phyloP scores from a whole-genome alignment of 2,888 invertebrate species.

The Autographa pulchrina region DNA sequence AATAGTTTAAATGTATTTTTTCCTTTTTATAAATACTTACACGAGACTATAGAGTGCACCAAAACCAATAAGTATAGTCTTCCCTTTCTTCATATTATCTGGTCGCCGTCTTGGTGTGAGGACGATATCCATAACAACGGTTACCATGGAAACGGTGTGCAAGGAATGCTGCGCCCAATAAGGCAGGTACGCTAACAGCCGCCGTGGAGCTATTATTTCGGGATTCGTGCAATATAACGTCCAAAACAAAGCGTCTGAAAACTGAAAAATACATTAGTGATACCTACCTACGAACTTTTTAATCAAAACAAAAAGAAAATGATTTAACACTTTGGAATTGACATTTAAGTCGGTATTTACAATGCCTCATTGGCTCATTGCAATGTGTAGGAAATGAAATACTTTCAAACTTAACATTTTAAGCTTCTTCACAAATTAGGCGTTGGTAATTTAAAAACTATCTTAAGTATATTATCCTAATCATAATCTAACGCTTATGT shows the following conservation, averaged over 20 bases:
- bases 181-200: conserved; percentile 66
- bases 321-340: too few relatives aligned
- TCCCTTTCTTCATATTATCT: conserved; percentile 51
- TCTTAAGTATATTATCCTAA: too few relatives aligned
- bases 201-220: conserved; percentile 61
- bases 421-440: too few relatives aligned
- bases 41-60: conserved; percentile 55
- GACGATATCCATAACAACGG: conserved; percentile 64
- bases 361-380: too few relatives aligned
- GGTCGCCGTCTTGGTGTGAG: conserved; percentile 69
- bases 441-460: too few relatives aligned
- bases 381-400: too few relatives aligned
- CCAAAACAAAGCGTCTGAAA: conserved; percentile 69
- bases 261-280: conserved; percentile 67
- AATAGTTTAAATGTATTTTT: too few relatives aligned
- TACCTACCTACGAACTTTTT: too few relatives aligned
- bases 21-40: conserved; percentile 60
- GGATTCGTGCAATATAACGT: conserved; percentile 58
- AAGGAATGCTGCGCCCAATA: conserved; percentile 71
- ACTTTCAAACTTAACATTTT: too few relatives aligned
- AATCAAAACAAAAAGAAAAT: too few relatives aligned
- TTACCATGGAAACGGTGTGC: conserved; percentile 66
- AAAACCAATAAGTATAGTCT: conserved; percentile 57
- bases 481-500: too few relatives aligned
- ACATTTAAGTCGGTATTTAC: too few relatives aligned